A percentile compares a stretch with the other conserved stretches of the same genome.
Conservation (phyloP, 2,113 vertebrate genomes). For the Egretta garzetta region DNA sequence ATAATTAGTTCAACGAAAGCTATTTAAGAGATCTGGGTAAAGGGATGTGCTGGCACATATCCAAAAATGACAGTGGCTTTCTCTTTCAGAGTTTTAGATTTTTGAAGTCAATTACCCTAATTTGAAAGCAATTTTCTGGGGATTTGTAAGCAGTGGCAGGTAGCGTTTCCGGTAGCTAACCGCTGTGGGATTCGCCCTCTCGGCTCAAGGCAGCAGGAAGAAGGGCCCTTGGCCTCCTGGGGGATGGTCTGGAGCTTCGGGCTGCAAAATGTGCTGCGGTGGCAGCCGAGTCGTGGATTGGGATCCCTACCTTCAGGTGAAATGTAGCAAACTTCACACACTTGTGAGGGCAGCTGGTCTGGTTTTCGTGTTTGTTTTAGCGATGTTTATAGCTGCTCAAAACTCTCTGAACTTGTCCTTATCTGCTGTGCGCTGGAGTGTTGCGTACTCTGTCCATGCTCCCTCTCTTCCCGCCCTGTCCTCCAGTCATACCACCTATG, state of each 20-base stretch:
- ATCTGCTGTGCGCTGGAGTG: background rate
- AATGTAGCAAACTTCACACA: background rate
- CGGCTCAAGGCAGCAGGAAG: background rate
- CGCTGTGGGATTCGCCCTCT: background rate
- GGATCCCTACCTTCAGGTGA: background rate
- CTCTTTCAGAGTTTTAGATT: background rate
- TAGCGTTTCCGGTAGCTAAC: background rate
- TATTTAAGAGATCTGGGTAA: background rate
- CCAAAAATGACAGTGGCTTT: background rate
- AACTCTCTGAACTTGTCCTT: background rate
- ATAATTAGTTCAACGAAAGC: background rate
- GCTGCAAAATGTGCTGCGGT: background rate
- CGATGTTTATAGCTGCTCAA: background rate
- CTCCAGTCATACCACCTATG: background rate
- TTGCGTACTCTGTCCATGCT: background rate
- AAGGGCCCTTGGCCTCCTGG: background rate
- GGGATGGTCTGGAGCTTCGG: background rate
- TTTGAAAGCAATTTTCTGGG: background rate
- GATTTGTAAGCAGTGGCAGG: background rate
- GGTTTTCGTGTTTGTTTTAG: background rate
- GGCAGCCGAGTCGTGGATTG: background rate
- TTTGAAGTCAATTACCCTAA: background rate
- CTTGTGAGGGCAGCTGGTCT: background rate
- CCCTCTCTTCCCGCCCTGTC: background rate
- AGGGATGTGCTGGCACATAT: fast-evolving